These are phyloP conservation scores for Caenorhabditis becei DNA, from an alignment of 2,888 invertebrate genomes.

Conservation along the genomic window DNA sequence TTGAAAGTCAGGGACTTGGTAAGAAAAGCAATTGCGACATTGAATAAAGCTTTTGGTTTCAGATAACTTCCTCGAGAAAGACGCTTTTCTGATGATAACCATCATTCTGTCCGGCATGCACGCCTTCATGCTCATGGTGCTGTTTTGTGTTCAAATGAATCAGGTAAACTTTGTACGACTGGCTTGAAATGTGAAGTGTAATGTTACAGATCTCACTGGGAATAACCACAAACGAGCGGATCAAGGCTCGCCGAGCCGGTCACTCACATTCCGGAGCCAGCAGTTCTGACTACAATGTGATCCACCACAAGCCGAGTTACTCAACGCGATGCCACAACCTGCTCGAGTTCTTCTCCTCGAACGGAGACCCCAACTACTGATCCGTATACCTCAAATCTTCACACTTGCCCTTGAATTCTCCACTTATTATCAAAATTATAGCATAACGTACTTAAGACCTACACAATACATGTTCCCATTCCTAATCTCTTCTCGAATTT, in stretches of 20 bases:
- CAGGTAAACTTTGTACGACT: conserved; percentile 53
- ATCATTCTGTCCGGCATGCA: conserved; percentile 65
- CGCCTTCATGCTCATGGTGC: conserved; percentile 62
- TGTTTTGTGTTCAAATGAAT: conserved; percentile 65
- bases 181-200: neutral
- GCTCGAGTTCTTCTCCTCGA: conserved; percentile 64
- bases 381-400: neutral
- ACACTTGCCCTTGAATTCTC: conserved; percentile 10
- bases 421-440: conserved; percentile 10
- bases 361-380: conserved; percentile 54
- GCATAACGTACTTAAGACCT: conserved; percentile 11
- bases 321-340: conserved; percentile 57
- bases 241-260: conserved; percentile 55
- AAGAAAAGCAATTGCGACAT: neutral
- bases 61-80: conserved; percentile 59
- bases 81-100: conserved; percentile 65
- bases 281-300: conserved; percentile 43
- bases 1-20: conserved; percentile 64
- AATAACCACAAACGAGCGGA: conserved; percentile 65
- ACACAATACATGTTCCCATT: conserved; percentile 7
- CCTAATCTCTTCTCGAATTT: too few relatives aligned
- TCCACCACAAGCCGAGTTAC: conserved; percentile 41
- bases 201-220: conserved; percentile 61
- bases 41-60: conserved; percentile 23
- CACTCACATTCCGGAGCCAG: conserved; percentile 29